A percentile compares a stretch with the other conserved stretches of the same genome.
These are phyloP conservation scores for Drosophila prosaltans DNA, from an alignment of 1,140 invertebrate genomes.

Conservation along the genomic window DNA sequence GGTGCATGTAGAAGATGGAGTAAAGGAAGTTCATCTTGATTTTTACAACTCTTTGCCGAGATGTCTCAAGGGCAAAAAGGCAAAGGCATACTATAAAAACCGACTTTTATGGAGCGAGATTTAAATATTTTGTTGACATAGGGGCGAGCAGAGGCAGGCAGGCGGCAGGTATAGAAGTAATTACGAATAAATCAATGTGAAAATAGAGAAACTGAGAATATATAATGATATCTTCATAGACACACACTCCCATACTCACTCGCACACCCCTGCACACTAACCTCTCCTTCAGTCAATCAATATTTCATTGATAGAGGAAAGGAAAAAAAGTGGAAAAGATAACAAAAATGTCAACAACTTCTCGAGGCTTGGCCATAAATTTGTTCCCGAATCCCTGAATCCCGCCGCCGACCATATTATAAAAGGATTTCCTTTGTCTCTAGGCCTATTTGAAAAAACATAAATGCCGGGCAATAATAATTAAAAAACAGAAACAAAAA, in stretches of 20 bases:
- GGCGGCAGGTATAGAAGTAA: slow-evolving; percentile 21
- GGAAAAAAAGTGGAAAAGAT: slow-evolving; percentile 47
- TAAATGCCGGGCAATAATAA: slow-evolving; percentile 71
- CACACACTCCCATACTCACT: background rate
- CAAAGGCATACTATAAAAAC: slow-evolving; percentile 45
- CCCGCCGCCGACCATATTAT: slow-evolving; percentile 59
- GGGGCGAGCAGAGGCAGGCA: slow-evolving; percentile 19
- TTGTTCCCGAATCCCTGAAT: slow-evolving; percentile 27
- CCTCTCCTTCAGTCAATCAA: slow-evolving; percentile 50
- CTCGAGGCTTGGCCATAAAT: slow-evolving; percentile 62
- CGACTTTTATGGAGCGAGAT: slow-evolving; percentile 63
- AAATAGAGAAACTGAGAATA: slow-evolving; percentile 42
- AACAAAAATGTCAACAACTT: slow-evolving; percentile 75
- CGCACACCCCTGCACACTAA: slow-evolving; percentile 9
- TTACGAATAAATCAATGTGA: slow-evolving; percentile 69
- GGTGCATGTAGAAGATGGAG: background rate
- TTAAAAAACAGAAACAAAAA: slow-evolving; percentile 57
- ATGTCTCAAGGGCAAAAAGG: slow-evolving; percentile 16
- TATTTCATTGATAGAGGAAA: slow-evolving; percentile 73
- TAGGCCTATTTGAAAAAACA: slow-evolving; percentile 36
- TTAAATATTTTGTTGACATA: slow-evolving; percentile 55
- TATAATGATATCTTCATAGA: slow-evolving; percentile 76
- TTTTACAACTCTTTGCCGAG: slow-evolving; percentile 35
- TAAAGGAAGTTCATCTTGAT: slow-evolving; percentile 25
- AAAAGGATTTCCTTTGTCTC: slow-evolving; percentile 76